Evolutionary conservation across 2,888 invertebrate genomes (phyloP), one percentile per base, ranked within the genome.

Genomic region (Agapostemon virescens): DNA sequence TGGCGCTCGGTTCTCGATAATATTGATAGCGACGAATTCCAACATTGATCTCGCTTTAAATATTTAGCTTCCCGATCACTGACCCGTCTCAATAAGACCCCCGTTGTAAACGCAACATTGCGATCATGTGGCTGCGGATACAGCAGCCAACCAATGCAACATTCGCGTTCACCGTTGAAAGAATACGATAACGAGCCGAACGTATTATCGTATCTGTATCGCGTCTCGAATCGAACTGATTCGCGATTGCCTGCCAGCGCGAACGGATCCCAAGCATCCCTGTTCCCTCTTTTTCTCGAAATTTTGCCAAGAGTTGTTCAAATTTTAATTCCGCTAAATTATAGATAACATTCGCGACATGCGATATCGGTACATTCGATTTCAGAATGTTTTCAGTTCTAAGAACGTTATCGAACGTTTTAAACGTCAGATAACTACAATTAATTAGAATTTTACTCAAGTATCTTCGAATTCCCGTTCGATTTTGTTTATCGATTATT

Each of bases 11-110:
- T 74, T 74, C 82, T 42, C 86, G 86, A 86, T 84, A 84, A 78
- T 74, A 49, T 64, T 64, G 84, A 83, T 77, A 81, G 78, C 76
- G 79, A 42, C 26, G 66, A 79, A 80, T 81, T 80, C 74, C 64
- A 81, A 85, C 82, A 83, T 85, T 87, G 78, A 85, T 83, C 81
- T 83, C 77, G 82, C 79, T 86, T 82, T 90, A 89, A 90, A 90
- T 89, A 90, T 90, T 90, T 90, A 89, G 88, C 86, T 88, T 87
- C 80, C 63, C 86, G 85, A 81, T 83, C 84, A 88, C 88, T 89
- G 90, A 91, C 91, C 91, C 77, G 74, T 73, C 86, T 76, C 84
- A 89, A 89, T 74, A 68, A 79, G 72, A 82, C 76, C 77, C 78
- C 74, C 69, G 68, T 87, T 85, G 81, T 52, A 82, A 76, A 77